Evolutionary conservation across 2,888 invertebrate genomes (phyloP).

Genomic region (Herminia tarsipennalis): DNA sequence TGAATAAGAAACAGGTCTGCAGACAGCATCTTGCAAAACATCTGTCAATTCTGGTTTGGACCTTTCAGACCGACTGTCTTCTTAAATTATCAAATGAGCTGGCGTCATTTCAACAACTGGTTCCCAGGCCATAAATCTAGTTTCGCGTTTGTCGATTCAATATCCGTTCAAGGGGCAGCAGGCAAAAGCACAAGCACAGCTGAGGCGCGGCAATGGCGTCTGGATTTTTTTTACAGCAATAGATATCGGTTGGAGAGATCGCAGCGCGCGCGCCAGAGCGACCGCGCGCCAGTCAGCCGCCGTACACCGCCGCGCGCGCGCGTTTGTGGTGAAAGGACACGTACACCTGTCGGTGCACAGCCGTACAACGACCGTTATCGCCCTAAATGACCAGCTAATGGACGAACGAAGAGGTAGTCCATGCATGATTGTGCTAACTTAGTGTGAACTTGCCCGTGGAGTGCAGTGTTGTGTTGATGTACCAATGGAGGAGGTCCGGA

Average conservation of each 20-base stretch:
- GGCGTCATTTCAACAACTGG: constrained; percentile 46
- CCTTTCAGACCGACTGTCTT: constrained; percentile 24
- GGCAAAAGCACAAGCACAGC: constrained; percentile 60
- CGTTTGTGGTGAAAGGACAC: constrained; percentile 43
- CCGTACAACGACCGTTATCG: constrained; percentile 77
- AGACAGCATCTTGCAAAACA: constrained; percentile 28
- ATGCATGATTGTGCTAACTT: constrained; percentile 77
- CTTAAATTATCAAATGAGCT: constrained; percentile 51
- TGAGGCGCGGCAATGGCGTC: constrained; percentile 51
- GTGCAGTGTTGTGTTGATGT: constrained; percentile 82
- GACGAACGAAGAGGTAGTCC: constrained; percentile 81
- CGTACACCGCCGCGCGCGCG: constrained; percentile 74
- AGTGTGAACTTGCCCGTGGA: constrained; percentile 74
- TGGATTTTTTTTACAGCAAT: constrained; percentile 64
- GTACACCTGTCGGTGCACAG: constrained; percentile 42
- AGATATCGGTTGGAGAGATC: constrained; percentile 70
- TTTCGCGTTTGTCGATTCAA: constrained; percentile 56
- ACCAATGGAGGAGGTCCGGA: constrained; percentile 87
- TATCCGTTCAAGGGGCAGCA: constrained; percentile 61
- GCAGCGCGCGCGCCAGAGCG: constrained; percentile 66
- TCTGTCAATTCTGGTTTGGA: constrained; percentile 31
- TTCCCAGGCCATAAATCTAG: constrained; percentile 62
- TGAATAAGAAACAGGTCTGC: constrained; percentile 21
- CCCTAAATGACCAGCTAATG: constrained; percentile 82
- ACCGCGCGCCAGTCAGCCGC: constrained; percentile 68